A percentile compares a stretch with the other conserved stretches of the same genome.
Evolutionary conservation across 2,797 vertebrate species (phyloP).

Genomic region (Pseudochromis fuscus): DNA sequence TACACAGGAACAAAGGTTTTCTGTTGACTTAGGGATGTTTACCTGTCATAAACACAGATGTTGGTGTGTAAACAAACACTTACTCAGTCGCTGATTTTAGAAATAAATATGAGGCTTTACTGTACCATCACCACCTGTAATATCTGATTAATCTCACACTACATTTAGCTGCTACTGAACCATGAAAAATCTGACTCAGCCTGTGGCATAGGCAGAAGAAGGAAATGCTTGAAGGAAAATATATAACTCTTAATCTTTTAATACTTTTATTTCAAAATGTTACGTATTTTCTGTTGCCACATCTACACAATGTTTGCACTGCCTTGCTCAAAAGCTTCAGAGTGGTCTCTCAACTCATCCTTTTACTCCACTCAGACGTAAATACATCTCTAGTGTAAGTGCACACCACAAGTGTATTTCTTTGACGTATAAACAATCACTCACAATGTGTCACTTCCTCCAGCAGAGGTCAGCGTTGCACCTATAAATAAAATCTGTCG

Average conservation of each 20-base stretch:
- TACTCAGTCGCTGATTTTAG: constrained; percentile 35
- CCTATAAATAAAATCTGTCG: constrained; percentile 43
- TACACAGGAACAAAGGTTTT: constrained; percentile 45
- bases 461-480: constrained; percentile 77
- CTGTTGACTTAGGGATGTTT: constrained; percentile 53
- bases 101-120: constrained; percentile 41
- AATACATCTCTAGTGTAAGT: not conserved
- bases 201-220: no score
- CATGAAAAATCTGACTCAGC: constrained; percentile 1
- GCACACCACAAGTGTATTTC: not conserved
- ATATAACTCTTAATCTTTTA: no score
- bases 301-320: not conserved
- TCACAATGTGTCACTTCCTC: constrained; percentile 38
- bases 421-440: not conserved
- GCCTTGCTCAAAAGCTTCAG: not conserved
- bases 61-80: constrained; percentile 17
- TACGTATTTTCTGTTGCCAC: no score
- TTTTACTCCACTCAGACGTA: not conserved
- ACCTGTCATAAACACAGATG: constrained; percentile 53
- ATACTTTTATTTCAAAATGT: no score
- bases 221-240: no score
- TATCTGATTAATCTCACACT: constrained; percentile 23
- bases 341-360: not conserved
- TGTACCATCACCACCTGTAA: constrained; percentile 37
- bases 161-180: not conserved